Evolutionary conservation across 2,113 vertebrate species (phyloP).

Genomic region (Eulemur macaco): DNA sequence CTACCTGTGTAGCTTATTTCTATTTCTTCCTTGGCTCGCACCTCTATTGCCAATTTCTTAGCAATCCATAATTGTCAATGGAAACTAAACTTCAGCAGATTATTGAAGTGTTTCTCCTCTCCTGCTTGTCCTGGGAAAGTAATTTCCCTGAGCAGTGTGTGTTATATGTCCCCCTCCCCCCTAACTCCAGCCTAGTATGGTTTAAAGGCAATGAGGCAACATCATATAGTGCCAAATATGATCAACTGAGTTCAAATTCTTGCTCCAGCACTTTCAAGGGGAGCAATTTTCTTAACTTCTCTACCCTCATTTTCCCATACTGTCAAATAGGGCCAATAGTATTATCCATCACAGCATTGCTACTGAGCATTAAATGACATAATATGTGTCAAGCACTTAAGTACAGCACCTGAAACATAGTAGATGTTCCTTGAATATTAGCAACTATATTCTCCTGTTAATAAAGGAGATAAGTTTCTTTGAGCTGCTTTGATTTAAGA

Average conservation of each 20-base stretch:
- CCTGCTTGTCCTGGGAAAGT: not conserved
- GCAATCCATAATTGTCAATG: not conserved
- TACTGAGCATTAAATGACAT: not conserved
- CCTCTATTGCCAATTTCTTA: not conserved
- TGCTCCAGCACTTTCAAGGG: not conserved
- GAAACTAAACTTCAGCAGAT: not conserved
- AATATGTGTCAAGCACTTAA: not conserved
- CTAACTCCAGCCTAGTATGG: not conserved
- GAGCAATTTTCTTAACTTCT: not conserved
- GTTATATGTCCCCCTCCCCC: not conserved
- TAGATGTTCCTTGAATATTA: not conserved
- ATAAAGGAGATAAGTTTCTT: not conserved
- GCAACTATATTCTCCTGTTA: not conserved
- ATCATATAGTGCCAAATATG: not conserved
- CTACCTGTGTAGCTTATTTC: too few relatives aligned
- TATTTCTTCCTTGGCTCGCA: not conserved
- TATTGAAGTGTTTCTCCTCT: not conserved
- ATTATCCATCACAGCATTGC: not conserved
- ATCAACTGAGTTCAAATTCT: not conserved
- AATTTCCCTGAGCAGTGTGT: not conserved
- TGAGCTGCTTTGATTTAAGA: conserved; percentile 30
- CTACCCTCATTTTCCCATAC: not conserved
- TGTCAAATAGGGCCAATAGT: not conserved
- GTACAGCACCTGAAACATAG: not conserved
- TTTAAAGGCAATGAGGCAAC: not conserved